Evolutionary conservation across 1,140 invertebrate species (phyloP), one percentile per base, ranked within the genome.

Genomic region (Caerostris darwini): DNA sequence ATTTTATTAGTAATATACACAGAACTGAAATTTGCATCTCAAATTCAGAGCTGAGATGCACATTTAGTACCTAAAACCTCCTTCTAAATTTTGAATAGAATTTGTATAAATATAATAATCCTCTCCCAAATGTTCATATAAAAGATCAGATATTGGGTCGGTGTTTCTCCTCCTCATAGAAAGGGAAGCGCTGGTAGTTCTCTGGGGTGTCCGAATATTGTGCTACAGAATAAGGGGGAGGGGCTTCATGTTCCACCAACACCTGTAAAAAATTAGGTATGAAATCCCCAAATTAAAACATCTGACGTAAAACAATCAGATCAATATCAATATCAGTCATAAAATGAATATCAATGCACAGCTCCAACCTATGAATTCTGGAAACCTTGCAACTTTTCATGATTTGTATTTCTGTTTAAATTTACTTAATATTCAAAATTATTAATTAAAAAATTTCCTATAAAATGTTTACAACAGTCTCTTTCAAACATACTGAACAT

Each of bases 221-320:
- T n/a, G 92, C 61, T 1, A 93, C 91, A n/a, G 92, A 88, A 17
- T 94, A 94, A 17, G 92, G 85, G 10, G 92, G 92, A 5, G 92
- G 92, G 19, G 92, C 92, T 17, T 94, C 92, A 53, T 71, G 34
- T 8, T 86, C 17, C 7, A 89, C 67, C 10, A 94, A 50, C 19
- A 94, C 92, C 92, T 94, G 54, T 1, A 88, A 64, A 56, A 7
- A 59, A 34, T n/a, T 50, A 77, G 34, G 34, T 34, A 34, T 34
- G 34, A 34, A 34, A 34, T 1, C 34, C 34, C 34, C 34, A 34
- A 34, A 34, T 34, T 34, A 34, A 34, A 34, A 34, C 34, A 34
- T 34, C 2, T 34, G 34, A 34, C 34, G 34, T 34, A 34, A 34
- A 34, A 34, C 34, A 34, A 34, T 34, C 34, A 34, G 34, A 34